These are phyloP conservation scores for Australoheros facetus DNA, from an alignment of 2,797 vertebrate genomes.

Conservation along the genomic window DNA sequence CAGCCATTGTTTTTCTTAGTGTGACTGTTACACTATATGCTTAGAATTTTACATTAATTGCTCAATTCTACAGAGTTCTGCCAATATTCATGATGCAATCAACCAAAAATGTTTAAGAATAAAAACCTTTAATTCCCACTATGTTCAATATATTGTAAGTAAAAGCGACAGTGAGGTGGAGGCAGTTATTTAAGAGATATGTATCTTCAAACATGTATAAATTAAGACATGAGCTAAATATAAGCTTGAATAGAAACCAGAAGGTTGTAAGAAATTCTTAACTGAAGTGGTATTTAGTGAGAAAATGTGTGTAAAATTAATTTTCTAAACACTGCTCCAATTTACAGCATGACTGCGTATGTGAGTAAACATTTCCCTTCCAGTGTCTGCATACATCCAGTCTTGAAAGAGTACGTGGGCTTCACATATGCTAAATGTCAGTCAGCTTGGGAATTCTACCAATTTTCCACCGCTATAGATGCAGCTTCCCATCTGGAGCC, in stretches of 20 bases:
- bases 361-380: constrained; percentile 13
- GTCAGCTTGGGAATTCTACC: constrained; percentile 44
- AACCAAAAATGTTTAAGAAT: too few species aligned
- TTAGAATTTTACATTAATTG: too few species aligned
- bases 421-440: constrained; percentile 57
- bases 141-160: too few species aligned
- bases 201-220: neutral
- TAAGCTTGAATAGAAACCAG: neutral
- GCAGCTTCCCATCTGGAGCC: constrained; percentile 19
- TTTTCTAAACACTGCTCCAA: constrained; percentile 20
- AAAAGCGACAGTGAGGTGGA: too few species aligned
- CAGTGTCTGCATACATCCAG: constrained; percentile 8
- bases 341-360: constrained; percentile 17
- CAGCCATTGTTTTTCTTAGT: too few species aligned
- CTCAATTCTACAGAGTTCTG: too few species aligned
- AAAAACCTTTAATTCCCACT: too few species aligned
- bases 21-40: too few species aligned
- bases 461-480: constrained; percentile 38
- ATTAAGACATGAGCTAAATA: neutral
- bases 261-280: neutral
- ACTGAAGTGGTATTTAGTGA: constrained; percentile 12
- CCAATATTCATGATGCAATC: too few species aligned
- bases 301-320: neutral
- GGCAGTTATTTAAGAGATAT: neutral
- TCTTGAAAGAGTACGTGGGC: constrained; percentile 29